These are phyloP conservation scores for Chiloscyllium punctatum DNA, from an alignment of 2,797 vertebrate species.

Conservation along the genomic window DNA sequence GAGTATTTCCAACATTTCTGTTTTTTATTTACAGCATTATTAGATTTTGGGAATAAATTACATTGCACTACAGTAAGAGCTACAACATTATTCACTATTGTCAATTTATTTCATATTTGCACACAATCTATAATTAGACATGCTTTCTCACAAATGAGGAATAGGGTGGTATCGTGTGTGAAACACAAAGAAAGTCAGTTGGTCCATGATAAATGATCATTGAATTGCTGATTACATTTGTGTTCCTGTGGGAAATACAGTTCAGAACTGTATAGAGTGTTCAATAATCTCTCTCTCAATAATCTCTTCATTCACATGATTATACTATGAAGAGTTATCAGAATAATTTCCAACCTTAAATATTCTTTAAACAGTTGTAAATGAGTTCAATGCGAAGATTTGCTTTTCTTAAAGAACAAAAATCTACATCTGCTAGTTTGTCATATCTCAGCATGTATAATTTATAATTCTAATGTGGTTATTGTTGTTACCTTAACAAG, in stretches of 20 bases:
- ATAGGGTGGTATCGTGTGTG: background rate
- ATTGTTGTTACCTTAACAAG: background rate
- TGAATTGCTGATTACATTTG: background rate
- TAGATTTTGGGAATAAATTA: background rate
- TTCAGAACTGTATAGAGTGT: background rate
- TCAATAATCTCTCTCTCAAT: background rate
- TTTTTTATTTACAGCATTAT: too few relatives aligned
- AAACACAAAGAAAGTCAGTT: background rate
- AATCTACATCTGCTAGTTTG: background rate
- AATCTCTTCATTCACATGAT: background rate
- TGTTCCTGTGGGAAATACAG: background rate
- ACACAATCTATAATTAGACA: constrained; percentile 14
- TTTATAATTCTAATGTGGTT: background rate
- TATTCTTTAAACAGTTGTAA: background rate
- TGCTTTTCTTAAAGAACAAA: background rate
- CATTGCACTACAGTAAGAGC: background rate
- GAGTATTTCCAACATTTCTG: too few relatives aligned
- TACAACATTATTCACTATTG: background rate
- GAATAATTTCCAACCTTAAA: background rate
- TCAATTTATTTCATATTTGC: constrained; percentile 7
- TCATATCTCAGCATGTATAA: background rate
- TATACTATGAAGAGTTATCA: background rate
- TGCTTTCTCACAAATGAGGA: background rate
- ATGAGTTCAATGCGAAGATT: background rate
- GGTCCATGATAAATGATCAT: background rate